These are phyloP conservation scores for Barypeithes pellucidus DNA, from an alignment of 2,888 invertebrate genomes.

Conservation along the genomic window DNA sequence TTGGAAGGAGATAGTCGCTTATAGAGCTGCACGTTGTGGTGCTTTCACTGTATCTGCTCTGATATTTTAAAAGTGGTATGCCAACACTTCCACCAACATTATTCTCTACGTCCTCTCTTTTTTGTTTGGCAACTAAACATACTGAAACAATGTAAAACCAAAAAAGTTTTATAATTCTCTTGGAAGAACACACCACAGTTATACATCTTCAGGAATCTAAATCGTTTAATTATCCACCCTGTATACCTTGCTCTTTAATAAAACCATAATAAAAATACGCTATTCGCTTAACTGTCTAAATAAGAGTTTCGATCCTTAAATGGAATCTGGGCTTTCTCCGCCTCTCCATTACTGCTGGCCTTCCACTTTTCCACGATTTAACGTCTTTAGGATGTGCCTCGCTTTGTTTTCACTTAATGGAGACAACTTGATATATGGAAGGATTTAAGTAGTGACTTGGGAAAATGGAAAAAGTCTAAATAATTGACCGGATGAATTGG, in stretches of 20 bases:
- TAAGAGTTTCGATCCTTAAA: constrained; percentile 70
- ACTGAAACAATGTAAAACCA: too few species aligned
- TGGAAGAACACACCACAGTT: too few species aligned
- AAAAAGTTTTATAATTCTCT: too few species aligned
- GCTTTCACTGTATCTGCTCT: too few species aligned
- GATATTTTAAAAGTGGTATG: too few species aligned
- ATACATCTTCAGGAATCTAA: too few species aligned
- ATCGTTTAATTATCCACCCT: constrained; percentile 7
- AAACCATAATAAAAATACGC: constrained; percentile 11
- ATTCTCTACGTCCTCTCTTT: too few species aligned
- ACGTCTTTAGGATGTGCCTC: constrained; percentile 66
- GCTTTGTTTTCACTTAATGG: constrained; percentile 62
- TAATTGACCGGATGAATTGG: neutral
- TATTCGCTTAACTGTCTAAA: constrained; percentile 69
- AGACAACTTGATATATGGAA: constrained; percentile 52
- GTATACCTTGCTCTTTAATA: neutral
- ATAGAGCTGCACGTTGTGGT: too few species aligned
- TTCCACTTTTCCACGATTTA: constrained; percentile 66
- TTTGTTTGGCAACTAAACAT: too few species aligned
- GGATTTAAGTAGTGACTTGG: constrained; percentile 33
- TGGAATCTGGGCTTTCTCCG: constrained; percentile 69
- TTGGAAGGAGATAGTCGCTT: too few species aligned
- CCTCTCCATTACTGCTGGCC: constrained; percentile 64
- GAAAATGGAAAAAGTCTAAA: constrained; percentile 22
- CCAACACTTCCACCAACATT: too few species aligned